Evolutionary conservation across 2,113 vertebrate species (phyloP).

Genomic region (Eudyptes chrysolophus): DNA sequence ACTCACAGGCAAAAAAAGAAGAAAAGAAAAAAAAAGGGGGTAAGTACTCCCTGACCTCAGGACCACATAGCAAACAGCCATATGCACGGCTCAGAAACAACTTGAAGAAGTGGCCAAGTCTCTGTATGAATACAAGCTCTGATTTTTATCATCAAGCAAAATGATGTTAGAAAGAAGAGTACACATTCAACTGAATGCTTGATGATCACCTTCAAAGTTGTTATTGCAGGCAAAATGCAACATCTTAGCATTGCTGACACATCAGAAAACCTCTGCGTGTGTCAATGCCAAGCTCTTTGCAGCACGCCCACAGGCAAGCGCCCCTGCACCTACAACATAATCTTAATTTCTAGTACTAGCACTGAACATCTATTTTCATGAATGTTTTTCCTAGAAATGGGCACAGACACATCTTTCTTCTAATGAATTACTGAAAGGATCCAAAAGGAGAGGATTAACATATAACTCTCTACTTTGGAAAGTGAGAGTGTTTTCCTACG

Average conservation of each 20-base stretch:
- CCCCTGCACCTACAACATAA: not conserved
- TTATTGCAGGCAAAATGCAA: slow-evolving; percentile 35
- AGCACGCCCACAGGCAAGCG: not conserved
- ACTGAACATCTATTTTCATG: not conserved
- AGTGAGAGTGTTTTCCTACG: not conserved
- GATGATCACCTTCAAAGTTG: slow-evolving; percentile 45
- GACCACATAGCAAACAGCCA: not conserved
- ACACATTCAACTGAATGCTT: not conserved
- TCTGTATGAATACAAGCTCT: not conserved
- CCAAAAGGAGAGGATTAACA: not conserved
- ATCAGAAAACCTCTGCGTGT: not conserved
- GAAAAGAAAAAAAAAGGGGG: rapidly evolving
- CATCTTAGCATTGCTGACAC: slow-evolving; percentile 15
- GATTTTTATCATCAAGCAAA: not conserved
- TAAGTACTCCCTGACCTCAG: not conserved
- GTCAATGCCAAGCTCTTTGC: not conserved
- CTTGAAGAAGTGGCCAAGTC: not conserved
- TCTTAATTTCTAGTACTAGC: not conserved
- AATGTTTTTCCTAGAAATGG: not conserved
- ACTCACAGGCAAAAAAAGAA: not conserved
- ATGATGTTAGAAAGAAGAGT: not conserved
- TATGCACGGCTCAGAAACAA: not conserved
- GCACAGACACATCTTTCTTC: not conserved
- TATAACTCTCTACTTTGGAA: not conserved
- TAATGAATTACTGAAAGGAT: not conserved